Evolutionary conservation across 2,797 vertebrate species (phyloP).

Genomic region (Aulostomus chinensis): DNA sequence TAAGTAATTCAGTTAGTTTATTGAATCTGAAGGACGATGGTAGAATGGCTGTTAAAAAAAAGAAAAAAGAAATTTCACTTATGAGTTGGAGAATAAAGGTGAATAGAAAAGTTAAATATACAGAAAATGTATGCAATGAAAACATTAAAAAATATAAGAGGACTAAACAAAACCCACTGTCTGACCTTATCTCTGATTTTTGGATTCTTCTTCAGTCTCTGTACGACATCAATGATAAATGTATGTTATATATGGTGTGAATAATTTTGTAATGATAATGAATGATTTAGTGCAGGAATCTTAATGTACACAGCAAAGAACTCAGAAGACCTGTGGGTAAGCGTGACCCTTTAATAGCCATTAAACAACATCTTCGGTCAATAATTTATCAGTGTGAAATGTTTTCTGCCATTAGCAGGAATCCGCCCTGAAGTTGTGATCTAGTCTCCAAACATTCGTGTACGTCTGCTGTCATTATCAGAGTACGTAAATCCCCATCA

Average conservation of each 20-base stretch:
- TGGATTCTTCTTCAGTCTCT: no score
- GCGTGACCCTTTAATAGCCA: slow-evolving; percentile 48
- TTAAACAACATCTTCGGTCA: slow-evolving; percentile 52
- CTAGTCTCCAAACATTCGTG: slow-evolving; percentile 61
- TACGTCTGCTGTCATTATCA: slow-evolving; percentile 53
- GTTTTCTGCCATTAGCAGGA: slow-evolving; percentile 59
- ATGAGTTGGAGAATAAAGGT: no score
- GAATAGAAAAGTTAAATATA: no score
- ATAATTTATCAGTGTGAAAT: slow-evolving; percentile 64
- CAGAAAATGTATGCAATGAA: no score
- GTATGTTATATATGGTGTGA: slow-evolving; percentile 1
- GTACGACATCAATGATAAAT: neutral
- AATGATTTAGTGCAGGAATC: slow-evolving; percentile 17
- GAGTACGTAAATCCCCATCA: slow-evolving; percentile 74
- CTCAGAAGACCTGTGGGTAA: slow-evolving; percentile 40
- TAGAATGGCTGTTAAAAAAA: no score
- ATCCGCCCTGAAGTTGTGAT: slow-evolving; percentile 49
- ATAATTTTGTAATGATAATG: slow-evolving; percentile 9
- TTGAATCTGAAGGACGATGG: no score
- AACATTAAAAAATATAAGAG: no score
- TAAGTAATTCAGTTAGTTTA: no score
- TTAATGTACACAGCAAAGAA: slow-evolving; percentile 30
- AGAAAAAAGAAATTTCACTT: no score
- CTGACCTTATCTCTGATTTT: no score
- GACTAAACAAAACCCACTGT: no score